Percentiles rank a stretch among this genome's conserved stretches.
Evolutionary conservation across 2,888 invertebrate species (phyloP).

Genomic region (Lasioglossum villosulum): DNA sequence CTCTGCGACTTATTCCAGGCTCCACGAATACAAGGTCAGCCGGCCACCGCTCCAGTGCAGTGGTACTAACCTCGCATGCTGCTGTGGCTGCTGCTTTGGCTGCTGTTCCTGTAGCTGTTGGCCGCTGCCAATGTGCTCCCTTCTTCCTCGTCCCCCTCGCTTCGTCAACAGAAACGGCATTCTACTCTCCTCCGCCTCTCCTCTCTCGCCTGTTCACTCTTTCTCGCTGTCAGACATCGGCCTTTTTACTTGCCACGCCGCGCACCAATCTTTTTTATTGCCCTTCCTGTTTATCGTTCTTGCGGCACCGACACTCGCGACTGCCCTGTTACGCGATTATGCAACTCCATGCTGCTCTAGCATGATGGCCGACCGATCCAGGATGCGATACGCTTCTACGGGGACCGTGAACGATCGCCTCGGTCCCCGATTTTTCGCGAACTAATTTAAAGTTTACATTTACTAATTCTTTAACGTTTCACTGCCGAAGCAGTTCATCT

Average conservation of each 20-base stretch:
- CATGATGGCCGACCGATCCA: slow-evolving; percentile 2
- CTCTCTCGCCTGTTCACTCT: background rate
- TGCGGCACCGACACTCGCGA: slow-evolving; percentile 26
- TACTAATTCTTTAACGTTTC: background rate
- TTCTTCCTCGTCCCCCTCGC: slow-evolving; percentile 18
- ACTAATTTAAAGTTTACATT: too few species aligned
- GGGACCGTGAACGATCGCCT: background rate
- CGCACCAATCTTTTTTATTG: slow-evolving; percentile 55
- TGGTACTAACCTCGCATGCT: slow-evolving; percentile 77
- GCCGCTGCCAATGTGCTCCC: slow-evolving; percentile 8
- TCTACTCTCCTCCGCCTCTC: slow-evolving; percentile 36
- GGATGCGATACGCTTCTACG: background rate
- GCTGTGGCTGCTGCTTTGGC: slow-evolving; percentile 35
- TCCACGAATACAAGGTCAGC: slow-evolving; percentile 82
- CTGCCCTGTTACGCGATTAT: slow-evolving; percentile 44
- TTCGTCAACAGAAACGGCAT: slow-evolving; percentile 61
- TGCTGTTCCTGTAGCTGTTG: background rate
- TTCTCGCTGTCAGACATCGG: slow-evolving; percentile 26
- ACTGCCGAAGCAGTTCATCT: too few species aligned
- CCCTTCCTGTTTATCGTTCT: slow-evolving; percentile 59
- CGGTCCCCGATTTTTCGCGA: background rate
- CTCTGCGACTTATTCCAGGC: slow-evolving; percentile 63
- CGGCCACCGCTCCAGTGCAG: slow-evolving; percentile 80
- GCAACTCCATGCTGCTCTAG: slow-evolving; percentile 53
- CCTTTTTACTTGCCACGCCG: slow-evolving; percentile 50